These are phyloP conservation scores for Adelges cooleyi DNA, from an alignment of 1,140 invertebrate genomes.

Conservation along the genomic window DNA sequence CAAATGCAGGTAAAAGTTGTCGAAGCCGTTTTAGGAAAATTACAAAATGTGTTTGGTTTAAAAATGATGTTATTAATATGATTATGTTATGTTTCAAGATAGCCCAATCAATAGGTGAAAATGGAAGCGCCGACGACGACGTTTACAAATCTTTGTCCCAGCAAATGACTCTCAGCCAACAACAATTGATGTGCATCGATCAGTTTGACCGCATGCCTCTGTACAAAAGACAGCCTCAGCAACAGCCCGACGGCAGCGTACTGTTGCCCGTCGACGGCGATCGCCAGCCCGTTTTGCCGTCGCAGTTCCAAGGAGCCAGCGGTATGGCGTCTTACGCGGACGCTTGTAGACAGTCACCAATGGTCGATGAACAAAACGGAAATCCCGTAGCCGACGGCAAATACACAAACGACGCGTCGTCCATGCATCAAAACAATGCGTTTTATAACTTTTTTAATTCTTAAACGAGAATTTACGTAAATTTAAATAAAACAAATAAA, in stretches of 20 bases:
- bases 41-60: too few species aligned
- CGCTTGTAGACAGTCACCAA: constrained; percentile 22
- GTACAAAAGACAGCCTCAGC: constrained; percentile 11
- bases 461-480: not conserved
- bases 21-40: too few species aligned
- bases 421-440: constrained; percentile 9
- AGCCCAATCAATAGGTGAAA: not conserved
- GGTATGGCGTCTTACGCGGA: constrained; percentile 14
- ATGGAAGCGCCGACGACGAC: constrained; percentile 1
- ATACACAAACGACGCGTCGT: not conserved
- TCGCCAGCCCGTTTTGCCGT: not conserved
- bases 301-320: not conserved
- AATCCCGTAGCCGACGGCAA: constrained; percentile 2
- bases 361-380: constrained; percentile 5
- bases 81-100: too few species aligned
- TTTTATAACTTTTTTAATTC: constrained; percentile 20
- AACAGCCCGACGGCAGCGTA: constrained; percentile 8
- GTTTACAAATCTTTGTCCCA: constrained; percentile 5
- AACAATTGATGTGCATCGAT: not conserved
- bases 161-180: constrained; percentile 1
- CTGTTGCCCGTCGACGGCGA: constrained; percentile 13
- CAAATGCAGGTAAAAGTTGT: not conserved
- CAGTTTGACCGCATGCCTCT: constrained; percentile 16
- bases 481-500: not conserved
- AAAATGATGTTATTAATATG: too few species aligned